Evolutionary conservation across 2,797 vertebrate species (phyloP).

Genomic region (Neomorphus geoffroyi): DNA sequence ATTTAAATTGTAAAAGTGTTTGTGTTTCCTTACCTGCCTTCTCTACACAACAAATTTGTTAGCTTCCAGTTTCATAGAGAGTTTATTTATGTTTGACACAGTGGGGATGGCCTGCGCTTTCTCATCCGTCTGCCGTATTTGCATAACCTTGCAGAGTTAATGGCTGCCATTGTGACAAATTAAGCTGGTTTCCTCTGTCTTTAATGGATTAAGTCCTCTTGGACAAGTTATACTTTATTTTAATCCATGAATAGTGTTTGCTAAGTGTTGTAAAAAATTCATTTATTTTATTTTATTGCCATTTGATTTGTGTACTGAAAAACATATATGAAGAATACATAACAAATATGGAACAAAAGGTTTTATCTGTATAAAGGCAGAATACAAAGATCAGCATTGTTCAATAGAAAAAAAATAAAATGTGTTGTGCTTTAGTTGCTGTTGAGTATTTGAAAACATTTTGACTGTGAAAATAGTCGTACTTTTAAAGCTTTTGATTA

Average conservation of each 20-base stretch:
- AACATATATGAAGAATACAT: background rate
- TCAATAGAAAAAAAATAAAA: background rate
- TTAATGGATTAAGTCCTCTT: conserved; percentile 72
- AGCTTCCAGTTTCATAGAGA: conserved; percentile 41
- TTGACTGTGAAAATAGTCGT: background rate
- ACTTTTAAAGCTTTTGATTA: background rate
- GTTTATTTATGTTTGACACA: conserved; percentile 74
- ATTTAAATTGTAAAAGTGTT: conserved; percentile 13
- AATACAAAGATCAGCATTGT: background rate
- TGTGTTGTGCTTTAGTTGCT: background rate
- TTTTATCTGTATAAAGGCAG: background rate
- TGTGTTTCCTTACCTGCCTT: conserved; percentile 65
- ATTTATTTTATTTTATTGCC: conserved; percentile 36
- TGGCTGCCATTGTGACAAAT: conserved; percentile 78
- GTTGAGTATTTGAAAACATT: background rate
- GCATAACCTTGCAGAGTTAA: conserved; percentile 76
- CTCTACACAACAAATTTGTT: conserved; percentile 66
- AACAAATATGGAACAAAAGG: background rate
- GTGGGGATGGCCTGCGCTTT: conserved; percentile 72
- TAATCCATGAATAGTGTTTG: conserved; percentile 55
- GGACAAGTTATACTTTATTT: conserved; percentile 61
- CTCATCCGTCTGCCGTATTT: conserved; percentile 75
- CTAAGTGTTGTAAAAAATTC: conserved; percentile 53
- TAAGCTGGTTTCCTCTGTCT: conserved; percentile 75
- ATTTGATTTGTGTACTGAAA: background rate